Evolutionary conservation across 2,888 invertebrate species (phyloP).

Genomic region (Luperina testacea): DNA sequence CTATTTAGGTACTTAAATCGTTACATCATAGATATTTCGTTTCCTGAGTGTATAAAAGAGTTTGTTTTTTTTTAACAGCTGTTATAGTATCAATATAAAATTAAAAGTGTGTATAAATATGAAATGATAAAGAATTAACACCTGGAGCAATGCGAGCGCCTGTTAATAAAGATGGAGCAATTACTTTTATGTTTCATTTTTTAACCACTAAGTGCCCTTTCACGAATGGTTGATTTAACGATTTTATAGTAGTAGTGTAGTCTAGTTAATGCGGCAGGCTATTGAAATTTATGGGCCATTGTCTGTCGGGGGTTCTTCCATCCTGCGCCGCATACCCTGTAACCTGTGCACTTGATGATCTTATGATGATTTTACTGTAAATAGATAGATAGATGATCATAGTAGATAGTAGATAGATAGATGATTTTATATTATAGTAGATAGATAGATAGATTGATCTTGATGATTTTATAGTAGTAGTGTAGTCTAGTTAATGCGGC

Average conservation of each 20-base stretch:
- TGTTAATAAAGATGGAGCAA: constrained; percentile 34
- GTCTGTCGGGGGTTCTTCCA: not conserved
- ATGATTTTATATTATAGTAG: too few relatives aligned
- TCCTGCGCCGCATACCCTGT: not conserved
- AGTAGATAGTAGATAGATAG: too few relatives aligned
- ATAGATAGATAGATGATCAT: too few relatives aligned
- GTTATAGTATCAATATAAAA: constrained; percentile 2
- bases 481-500: too few relatives aligned
- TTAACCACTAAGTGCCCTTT: constrained; percentile 32
- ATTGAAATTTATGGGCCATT: constrained; percentile 13
- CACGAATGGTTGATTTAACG: constrained; percentile 32
- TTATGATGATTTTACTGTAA: too few relatives aligned
- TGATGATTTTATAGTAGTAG: too few relatives aligned
- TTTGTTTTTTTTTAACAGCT: not conserved
- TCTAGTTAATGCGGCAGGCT: not conserved
- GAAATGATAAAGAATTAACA: constrained; percentile 27
- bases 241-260: constrained; percentile 10
- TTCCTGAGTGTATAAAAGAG: not conserved
- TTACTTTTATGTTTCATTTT: constrained; percentile 45
- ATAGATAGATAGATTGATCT: too few relatives aligned
- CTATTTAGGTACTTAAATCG: not conserved
- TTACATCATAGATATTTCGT: not conserved
- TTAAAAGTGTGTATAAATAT: constrained; percentile 14
- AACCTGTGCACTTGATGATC: too few relatives aligned
- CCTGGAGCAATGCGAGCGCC: constrained; percentile 15